These are phyloP conservation scores for Zhuqinia jingwanae DNA, from an alignment of 2,888 invertebrate species.

Conservation along the genomic window DNA sequence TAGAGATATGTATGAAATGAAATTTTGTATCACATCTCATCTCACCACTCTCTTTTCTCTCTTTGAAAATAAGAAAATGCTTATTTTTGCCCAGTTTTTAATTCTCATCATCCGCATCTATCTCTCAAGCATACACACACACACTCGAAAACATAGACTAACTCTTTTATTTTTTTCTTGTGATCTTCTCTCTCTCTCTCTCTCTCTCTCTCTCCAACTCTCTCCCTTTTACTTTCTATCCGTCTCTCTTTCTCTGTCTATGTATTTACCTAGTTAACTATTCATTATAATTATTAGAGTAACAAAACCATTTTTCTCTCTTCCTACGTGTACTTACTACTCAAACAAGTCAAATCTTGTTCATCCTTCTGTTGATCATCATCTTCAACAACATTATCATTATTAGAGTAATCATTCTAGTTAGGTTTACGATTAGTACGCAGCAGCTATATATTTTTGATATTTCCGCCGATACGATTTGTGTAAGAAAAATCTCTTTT, in stretches of 20 bases:
- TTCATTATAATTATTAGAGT: too few species aligned
- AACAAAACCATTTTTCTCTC: too few species aligned
- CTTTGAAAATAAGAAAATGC: constrained; percentile 57
- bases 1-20: not conserved
- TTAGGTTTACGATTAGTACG: too few species aligned
- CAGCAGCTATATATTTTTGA: too few species aligned
- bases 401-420: too few species aligned
- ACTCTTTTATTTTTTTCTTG: not conserved
- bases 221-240: not conserved
- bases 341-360: too few species aligned
- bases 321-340: too few species aligned
- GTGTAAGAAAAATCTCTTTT: too few species aligned
- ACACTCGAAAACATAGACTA: constrained; percentile 1
- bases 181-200: constrained; percentile 26
- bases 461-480: too few species aligned
- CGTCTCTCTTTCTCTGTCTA: not conserved
- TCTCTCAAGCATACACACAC: constrained; percentile 22
- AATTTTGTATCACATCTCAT: constrained; percentile 30
- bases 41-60: constrained; percentile 22
- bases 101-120: constrained; percentile 55
- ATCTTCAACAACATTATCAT: too few species aligned
- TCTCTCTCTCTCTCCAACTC: constrained; percentile 12
- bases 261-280: too few species aligned
- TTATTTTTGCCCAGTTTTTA: constrained; percentile 68
- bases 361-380: too few species aligned